Conservation (phyloP, 2,888 invertebrate species). For the Megamerina dolium region DNA sequence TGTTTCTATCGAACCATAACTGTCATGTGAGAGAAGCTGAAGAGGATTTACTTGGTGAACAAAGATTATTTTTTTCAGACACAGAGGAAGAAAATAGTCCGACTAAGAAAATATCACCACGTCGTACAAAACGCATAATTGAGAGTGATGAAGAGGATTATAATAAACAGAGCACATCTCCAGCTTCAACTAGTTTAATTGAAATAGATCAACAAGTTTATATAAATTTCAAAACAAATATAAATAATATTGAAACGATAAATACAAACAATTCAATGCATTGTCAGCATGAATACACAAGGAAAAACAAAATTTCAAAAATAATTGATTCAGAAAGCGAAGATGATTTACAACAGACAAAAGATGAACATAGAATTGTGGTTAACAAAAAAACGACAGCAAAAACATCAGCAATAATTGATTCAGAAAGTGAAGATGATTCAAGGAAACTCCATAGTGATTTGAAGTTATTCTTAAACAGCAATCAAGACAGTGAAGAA, state of each 20-base stretch:
- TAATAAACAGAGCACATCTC: slow-evolving; percentile 3
- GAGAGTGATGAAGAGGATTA: slow-evolving; percentile 27
- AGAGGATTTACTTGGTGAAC: slow-evolving; percentile 36
- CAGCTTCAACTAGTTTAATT: no score
- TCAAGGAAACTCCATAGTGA: no score
- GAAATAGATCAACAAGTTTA: no score
- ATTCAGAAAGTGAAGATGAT: slow-evolving; percentile 32
- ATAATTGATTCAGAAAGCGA: slow-evolving; percentile 25
- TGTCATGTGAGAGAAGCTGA: no score
- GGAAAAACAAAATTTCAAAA: slow-evolving; percentile 12
- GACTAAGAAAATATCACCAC: slow-evolving; percentile 11
- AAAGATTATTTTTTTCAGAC: slow-evolving; percentile 37
- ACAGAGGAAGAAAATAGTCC: slow-evolving; percentile 29
- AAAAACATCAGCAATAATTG: slow-evolving; percentile 24
- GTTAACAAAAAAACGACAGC: slow-evolving; percentile 12
- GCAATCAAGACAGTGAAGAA: no score
- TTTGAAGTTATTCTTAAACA: no score
- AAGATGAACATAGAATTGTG: neutral
- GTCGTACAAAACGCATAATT: slow-evolving; percentile 15
- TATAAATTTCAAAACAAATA: no score
- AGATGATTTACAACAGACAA: slow-evolving; percentile 1
- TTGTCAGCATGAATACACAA: no score
- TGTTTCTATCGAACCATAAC: no score
- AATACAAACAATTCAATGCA: no score
- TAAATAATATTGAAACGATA: no score